A percentile compares a stretch with the other conserved stretches of the same genome.
Evolutionary conservation across 1,140 invertebrate genomes (phyloP).

Genomic region (Zaprionus nigranus): DNA sequence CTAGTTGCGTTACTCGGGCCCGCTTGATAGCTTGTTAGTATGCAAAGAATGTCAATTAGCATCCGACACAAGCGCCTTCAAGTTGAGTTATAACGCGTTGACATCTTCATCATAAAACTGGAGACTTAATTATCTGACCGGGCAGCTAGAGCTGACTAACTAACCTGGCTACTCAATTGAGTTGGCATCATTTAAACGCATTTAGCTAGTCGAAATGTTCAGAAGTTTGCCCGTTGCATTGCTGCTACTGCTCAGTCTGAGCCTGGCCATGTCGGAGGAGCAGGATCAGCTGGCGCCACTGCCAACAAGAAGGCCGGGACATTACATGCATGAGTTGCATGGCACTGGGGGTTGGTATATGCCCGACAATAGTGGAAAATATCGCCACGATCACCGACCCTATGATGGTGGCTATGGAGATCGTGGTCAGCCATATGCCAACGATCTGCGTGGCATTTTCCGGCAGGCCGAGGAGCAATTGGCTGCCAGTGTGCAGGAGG

Average conservation of each 20-base stretch:
- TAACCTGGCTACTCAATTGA: slow-evolving; percentile 59
- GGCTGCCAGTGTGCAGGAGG: slow-evolving; percentile 49
- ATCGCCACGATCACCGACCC: slow-evolving; percentile 69
- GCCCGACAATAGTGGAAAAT: slow-evolving; percentile 78
- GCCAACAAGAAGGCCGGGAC: slow-evolving; percentile 48
- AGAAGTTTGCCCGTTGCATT: slow-evolving; percentile 50
- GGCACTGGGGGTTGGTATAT: slow-evolving; percentile 69
- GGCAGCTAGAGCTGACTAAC: slow-evolving; percentile 34
- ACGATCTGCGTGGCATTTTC: slow-evolving; percentile 60
- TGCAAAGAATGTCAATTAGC: slow-evolving; percentile 65
- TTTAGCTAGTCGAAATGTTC: slow-evolving; percentile 55
- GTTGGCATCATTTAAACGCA: slow-evolving; percentile 54
- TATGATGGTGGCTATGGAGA: slow-evolving; percentile 81
- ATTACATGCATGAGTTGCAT: slow-evolving; percentile 59
- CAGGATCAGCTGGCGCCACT: slow-evolving; percentile 17
- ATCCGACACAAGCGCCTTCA: slow-evolving; percentile 38
- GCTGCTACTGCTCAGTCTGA: slow-evolving; percentile 25
- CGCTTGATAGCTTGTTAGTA: slow-evolving; percentile 70
- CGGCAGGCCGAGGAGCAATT: slow-evolving; percentile 46
- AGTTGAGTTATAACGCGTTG: slow-evolving; percentile 59
- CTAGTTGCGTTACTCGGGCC: slow-evolving; percentile 48
- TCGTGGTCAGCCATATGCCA: slow-evolving; percentile 62
- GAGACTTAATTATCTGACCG: slow-evolving; percentile 48
- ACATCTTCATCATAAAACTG: slow-evolving; percentile 58
- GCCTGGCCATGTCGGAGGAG: slow-evolving; percentile 7